Conservation (phyloP, 2,113 vertebrate genomes). For the Shinisaurus crocodilurus region DNA sequence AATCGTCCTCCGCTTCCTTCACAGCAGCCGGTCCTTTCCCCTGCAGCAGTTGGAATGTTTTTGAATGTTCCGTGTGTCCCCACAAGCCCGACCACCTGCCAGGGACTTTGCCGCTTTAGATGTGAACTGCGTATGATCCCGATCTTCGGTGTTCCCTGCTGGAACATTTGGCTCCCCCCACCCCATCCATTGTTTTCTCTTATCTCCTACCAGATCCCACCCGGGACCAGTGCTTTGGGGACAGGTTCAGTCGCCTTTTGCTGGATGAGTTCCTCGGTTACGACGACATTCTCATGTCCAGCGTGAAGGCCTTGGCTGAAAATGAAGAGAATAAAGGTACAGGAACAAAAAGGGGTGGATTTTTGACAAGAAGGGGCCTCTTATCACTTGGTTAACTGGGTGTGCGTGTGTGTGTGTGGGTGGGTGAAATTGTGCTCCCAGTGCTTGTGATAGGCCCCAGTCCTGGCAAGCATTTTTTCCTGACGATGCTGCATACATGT, state of each 20-base stretch:
- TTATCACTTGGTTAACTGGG: too few species aligned
- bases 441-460: too few species aligned
- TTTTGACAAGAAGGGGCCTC: not conserved
- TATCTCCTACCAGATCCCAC: constrained; percentile 82
- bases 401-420: too few species aligned
- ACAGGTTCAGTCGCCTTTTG: constrained; percentile 94
- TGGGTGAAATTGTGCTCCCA: too few species aligned
- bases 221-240: constrained; percentile 96
- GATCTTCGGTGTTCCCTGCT: too few species aligned
- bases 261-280: constrained; percentile 96
- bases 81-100: not conserved
- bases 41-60: not conserved
- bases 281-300: constrained; percentile 98
- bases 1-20: not conserved
- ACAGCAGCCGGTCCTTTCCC: not conserved
- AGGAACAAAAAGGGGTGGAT: not conserved
- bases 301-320: constrained; percentile 96
- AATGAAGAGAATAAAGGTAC: constrained; percentile 97
- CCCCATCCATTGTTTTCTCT: fast-evolving
- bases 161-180: not conserved
- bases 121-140: not conserved
- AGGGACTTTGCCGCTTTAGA: too few species aligned
- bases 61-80: not conserved
- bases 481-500: too few species aligned
- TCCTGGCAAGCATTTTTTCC: too few species aligned